Evolutionary conservation across 2,888 invertebrate genomes (phyloP).

Genomic region (Rhamnusium bicolor): DNA sequence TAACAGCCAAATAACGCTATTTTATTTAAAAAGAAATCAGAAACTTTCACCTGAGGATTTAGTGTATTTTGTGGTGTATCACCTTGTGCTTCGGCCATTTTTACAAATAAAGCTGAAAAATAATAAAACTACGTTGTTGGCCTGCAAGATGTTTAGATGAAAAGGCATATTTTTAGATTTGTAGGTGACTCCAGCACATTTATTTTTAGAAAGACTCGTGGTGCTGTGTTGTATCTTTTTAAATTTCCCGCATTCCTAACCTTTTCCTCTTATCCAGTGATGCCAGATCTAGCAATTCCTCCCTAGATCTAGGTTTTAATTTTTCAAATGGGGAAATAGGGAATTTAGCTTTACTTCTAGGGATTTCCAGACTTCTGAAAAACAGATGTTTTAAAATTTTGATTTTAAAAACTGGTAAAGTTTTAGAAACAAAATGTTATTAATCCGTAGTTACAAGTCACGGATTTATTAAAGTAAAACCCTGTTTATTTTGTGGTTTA

Average conservation of each 20-base stretch:
- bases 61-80: background rate
- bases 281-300: too few relatives aligned
- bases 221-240: constrained; percentile 43
- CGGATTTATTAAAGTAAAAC: too few relatives aligned
- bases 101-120: constrained; percentile 30
- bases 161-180: constrained; percentile 58
- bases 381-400: too few relatives aligned
- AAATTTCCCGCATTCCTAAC: constrained; percentile 56
- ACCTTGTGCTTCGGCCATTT: constrained; percentile 48
- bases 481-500: too few relatives aligned
- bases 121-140: constrained; percentile 33
- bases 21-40: background rate
- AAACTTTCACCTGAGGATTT: constrained; percentile 18
- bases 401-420: too few relatives aligned
- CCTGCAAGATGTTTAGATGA: constrained; percentile 36
- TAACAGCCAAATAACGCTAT: background rate
- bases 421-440: too few relatives aligned
- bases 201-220: constrained; percentile 60
- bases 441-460: too few relatives aligned
- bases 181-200: constrained; percentile 53
- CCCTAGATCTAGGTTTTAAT: too few relatives aligned
- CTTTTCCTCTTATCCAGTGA: too few relatives aligned
- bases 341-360: too few relatives aligned
- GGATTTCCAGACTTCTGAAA: too few relatives aligned
- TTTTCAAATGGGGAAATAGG: too few relatives aligned